Percentiles rank a stretch among this genome's conserved stretches.
Conservation (phyloP, 2,797 vertebrate species). For the Discoglossus pictus region DNA sequence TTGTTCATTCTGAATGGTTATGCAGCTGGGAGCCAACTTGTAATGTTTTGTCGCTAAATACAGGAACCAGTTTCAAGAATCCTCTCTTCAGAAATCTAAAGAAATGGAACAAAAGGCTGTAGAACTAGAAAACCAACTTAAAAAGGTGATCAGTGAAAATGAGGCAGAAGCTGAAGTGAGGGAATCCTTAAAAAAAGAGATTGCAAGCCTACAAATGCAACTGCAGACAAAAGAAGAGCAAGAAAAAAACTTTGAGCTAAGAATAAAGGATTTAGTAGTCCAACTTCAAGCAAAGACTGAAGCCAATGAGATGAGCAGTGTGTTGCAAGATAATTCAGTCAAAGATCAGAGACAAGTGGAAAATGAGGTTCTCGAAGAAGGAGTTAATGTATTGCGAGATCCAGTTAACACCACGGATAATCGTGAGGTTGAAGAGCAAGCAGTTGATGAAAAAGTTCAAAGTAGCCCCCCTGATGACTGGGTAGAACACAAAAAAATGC, state of each 20-base stretch:
- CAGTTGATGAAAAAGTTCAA: not conserved
- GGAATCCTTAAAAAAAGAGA: constrained; percentile 48
- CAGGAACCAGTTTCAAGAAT: constrained; percentile 15
- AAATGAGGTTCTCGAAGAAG: not conserved
- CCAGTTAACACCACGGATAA: not conserved
- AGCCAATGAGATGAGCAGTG: not conserved
- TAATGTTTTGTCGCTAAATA: not conserved
- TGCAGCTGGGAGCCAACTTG: too few species aligned
- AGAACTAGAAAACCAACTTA: constrained; percentile 62
- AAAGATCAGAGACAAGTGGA: not conserved
- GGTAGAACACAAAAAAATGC: constrained; percentile 27
- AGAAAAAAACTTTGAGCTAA: not conserved
- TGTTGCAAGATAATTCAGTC: not conserved
- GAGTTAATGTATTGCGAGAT: not conserved
- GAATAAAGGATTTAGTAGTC: not conserved
- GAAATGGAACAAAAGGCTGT: constrained; percentile 60
- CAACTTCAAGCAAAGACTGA: not conserved
- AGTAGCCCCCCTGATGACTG: constrained; percentile 11
- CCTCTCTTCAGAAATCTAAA: not conserved
- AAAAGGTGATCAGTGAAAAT: constrained; percentile 56
- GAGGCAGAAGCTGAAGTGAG: constrained; percentile 49
- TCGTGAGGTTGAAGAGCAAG: not conserved
- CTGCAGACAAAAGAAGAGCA: constrained; percentile 45
- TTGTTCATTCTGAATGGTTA: too few species aligned
- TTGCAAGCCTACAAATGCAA: constrained; percentile 55